phyloP scores from a whole-genome alignment of 1,140 invertebrate genomes.

The Aethina tumida region DNA sequence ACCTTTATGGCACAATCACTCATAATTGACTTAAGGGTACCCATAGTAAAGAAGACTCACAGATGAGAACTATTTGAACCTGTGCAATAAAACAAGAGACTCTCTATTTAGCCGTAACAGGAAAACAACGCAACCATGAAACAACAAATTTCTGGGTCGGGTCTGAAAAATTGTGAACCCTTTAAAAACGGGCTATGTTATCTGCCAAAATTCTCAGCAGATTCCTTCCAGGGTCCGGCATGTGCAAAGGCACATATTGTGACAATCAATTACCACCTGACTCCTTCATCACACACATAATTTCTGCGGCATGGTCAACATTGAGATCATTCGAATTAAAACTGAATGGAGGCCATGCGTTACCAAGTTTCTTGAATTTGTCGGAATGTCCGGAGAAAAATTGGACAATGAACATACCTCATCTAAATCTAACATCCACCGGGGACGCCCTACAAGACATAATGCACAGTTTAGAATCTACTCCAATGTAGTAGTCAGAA shows the following conservation, averaged over 20 bases:
- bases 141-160: conserved; percentile 10
- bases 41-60: conserved; percentile 4
- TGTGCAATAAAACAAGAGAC: conserved; percentile 11
- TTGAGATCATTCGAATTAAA: conserved; percentile 10
- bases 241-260: conserved; percentile 10
- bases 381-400: conserved; percentile 6
- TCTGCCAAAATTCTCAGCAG: conserved; percentile 11
- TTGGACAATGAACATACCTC: conserved; percentile 5
- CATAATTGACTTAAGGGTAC: conserved; percentile 7
- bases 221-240: conserved; percentile 7
- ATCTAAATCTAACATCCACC: conserved; percentile 6
- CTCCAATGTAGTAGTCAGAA: not conserved
- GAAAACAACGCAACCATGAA: not conserved
- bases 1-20: conserved; percentile 3
- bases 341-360: not conserved
- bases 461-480: too few species aligned
- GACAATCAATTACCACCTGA: conserved; percentile 1
- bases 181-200: conserved; percentile 11
- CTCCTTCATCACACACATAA: conserved; percentile 5
- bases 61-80: conserved; percentile 11
- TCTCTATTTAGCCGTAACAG: conserved; percentile 4
- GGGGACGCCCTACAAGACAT: too few species aligned
- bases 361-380: conserved; percentile 7
- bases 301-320: conserved; percentile 10
- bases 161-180: conserved; percentile 11